A percentile compares a stretch with the other conserved stretches of the same genome.
Conservation (phyloP, 2,888 invertebrate species). For the Argyra leucocephala region DNA sequence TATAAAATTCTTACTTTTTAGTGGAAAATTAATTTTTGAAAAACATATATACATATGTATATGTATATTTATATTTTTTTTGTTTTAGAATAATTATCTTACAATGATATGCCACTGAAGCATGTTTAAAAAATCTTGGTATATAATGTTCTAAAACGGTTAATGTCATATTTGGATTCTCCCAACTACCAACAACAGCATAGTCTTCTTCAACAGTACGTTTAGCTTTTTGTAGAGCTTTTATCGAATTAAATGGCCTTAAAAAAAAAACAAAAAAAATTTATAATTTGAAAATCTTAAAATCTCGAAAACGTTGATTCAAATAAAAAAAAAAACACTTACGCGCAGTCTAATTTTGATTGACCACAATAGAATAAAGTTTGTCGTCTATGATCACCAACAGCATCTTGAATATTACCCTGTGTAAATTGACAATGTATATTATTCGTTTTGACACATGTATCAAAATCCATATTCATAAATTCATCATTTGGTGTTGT, state of each 20-base stretch:
- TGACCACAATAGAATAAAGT: conserved; percentile 84
- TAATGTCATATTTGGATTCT: conserved; percentile 75
- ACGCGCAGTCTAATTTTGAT: conserved; percentile 65
- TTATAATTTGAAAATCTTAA: no score
- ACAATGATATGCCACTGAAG: conserved; percentile 69
- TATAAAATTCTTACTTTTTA: no score
- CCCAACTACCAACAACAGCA: conserved; percentile 79
- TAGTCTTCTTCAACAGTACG: conserved; percentile 75
- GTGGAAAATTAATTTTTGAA: no score
- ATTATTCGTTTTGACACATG: conserved; percentile 69
- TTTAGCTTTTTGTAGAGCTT: conserved; percentile 74
- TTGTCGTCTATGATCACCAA: conserved; percentile 74
- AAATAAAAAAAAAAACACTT: conserved; percentile 40
- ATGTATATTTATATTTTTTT: no score
- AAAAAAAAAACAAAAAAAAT: conserved; percentile 23
- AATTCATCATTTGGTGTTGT: conserved; percentile 42
- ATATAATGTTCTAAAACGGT: conserved; percentile 74
- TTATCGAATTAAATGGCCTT: conserved; percentile 75
- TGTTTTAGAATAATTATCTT: conserved; percentile 31
- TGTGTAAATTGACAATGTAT: conserved; percentile 68
- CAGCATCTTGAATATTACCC: conserved; percentile 68
- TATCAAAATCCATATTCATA: conserved; percentile 78
- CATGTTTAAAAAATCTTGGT: conserved; percentile 71
- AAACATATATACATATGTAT: no score
- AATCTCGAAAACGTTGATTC: no score